Base-by-base conservation (phyloP, 1,140 invertebrate species). In the Augochlora pura region DNA sequence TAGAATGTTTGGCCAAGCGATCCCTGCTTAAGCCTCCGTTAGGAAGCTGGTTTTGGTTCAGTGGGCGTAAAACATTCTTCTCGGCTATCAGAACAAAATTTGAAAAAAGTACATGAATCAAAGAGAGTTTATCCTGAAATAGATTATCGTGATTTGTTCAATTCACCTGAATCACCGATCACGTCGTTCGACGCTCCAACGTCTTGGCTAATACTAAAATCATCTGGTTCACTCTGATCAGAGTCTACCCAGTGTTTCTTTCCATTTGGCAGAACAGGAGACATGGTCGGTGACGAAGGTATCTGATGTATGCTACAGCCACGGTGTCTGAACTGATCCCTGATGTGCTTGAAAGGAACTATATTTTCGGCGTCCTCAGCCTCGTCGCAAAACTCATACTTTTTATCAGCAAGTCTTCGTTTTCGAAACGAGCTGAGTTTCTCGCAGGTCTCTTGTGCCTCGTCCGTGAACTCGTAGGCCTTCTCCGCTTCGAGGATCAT, bases 341-440 rank as follows among this genome's bases (percentile, higher is more conserved):
- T 89, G 87, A 93, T 91, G 38, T 93, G 91, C 54, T 92, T 96
- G 89, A 96, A 97, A 60, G 96, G 96, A 83, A 97, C 95, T 77
- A 97, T 97, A 90, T 97, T 97, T 89, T 97, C 96, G 9, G 96
- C 96, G 88, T 97, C 97, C 85, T 97, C 97, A 5, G 90, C 85
- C 75, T 93, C 92, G 75, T 97, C 97, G 6, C 96, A 96, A 86
- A 98, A 97, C 89, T 98, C 97, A 88, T 98, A 98, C 88, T 98
- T 98, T 90, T 98, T 98, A 87, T 98, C 97, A 0, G 97, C 97
- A 46, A 98, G 91, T 5, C 97, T 94, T 66, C 97, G 94, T 88
- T 97, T 97, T 8, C 97, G 94, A 89, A 97, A 97, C 63, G 95
- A 96, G 82, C 96, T 97, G 6, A 97, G 94, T 88, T 97, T 97